Conservation (phyloP, 2,113 vertebrate genomes). For the Stictonetta naevosa region DNA sequence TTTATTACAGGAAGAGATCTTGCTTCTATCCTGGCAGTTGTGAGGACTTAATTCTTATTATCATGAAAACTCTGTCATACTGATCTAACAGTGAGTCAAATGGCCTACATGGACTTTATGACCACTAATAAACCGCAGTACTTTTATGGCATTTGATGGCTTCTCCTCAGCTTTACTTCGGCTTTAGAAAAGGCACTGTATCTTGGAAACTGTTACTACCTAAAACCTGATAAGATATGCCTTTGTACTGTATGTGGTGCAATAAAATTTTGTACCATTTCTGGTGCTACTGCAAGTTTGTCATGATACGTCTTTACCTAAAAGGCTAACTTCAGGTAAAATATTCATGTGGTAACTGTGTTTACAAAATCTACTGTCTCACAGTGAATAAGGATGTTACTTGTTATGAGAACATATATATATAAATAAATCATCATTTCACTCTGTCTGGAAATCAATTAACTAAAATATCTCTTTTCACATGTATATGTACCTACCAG, state of each 20-base stretch:
- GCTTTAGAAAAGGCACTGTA: background rate
- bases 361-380: background rate
- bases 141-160: background rate
- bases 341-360: background rate
- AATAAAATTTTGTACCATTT: background rate
- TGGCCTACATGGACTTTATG: rapidly evolving
- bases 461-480: background rate
- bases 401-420: background rate
- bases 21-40: background rate
- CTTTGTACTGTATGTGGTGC: background rate
- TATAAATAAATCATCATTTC: background rate
- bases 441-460: background rate
- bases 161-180: background rate
- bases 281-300: background rate
- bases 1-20: background rate
- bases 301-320: background rate
- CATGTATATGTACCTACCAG: background rate
- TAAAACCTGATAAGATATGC: background rate
- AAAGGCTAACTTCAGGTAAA: background rate
- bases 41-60: background rate
- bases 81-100: background rate
- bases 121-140: background rate
- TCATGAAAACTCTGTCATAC: background rate
- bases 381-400: background rate
- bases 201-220: background rate